Evolutionary conservation across 2,888 invertebrate species (phyloP), one percentile per base, ranked within the genome.

Genomic region (Elysia crispata): DNA sequence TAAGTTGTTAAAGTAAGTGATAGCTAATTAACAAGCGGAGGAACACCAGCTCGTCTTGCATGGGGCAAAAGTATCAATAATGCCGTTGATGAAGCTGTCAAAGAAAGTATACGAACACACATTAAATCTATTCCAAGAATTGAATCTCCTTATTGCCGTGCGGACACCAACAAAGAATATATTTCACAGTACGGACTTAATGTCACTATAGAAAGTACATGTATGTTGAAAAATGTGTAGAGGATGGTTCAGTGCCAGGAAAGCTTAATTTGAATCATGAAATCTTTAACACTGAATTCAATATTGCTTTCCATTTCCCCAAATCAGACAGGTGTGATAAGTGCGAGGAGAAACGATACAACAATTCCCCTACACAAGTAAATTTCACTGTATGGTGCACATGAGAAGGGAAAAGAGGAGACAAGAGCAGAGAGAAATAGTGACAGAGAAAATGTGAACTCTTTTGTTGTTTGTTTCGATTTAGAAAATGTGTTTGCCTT

Each of bases 251-350:
- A 49, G 64, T 33, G 50, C 70, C 78, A 31, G 81, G 54, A 11
- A 66, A 79, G n/a, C 69, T 75, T 18, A 75, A 81, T 31, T 25
- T 78, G 41, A 78, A 82, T 72, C 18, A 77, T 0, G 41, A 82
- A 5, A 77, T 81, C n/a, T 82, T 82, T 62, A 67, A 77, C 49
- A 69, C 30, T 20, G 76, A 82, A 69, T 82, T 76, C 66, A 82
- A 82, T 54, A 49, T 80, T 15, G 1, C 81, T 18, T 66, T 80
- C 28, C 80, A 80, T 23, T 18, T 57, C 5, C 80, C 77, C 1
- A 60, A 76, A n/a, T 69, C 64, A 23, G 80, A 80, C 62, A 13
- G 77, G 28, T 80, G 80, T 54, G 77, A 80, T 25, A 67, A 49
- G 6, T 80, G 80, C 62, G 80, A 80, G n/a, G 60, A 33, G 41